Percentiles rank a stretch among this genome's conserved stretches.
phyloP scores from a whole-genome alignment of 1,140 invertebrate genomes.

The Drosophila repleta region DNA sequence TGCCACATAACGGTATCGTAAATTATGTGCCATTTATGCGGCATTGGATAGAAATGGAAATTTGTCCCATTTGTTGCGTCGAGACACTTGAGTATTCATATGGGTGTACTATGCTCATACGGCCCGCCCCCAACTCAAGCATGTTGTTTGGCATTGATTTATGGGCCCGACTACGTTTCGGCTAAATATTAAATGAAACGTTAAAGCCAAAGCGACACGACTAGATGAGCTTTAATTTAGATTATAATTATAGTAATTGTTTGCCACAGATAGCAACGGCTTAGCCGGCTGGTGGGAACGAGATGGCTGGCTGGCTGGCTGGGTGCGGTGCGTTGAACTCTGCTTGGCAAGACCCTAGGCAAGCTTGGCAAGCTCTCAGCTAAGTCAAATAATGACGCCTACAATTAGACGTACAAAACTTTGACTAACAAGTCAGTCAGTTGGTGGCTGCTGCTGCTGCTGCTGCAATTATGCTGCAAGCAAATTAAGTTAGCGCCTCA shows the following conservation, averaged over 20 bases:
- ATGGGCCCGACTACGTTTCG: constrained; percentile 63
- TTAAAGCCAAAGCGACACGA: constrained; percentile 47
- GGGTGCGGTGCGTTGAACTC: constrained; percentile 28
- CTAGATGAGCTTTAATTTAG: constrained; percentile 50
- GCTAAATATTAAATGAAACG: constrained; percentile 78
- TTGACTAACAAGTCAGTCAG: constrained; percentile 57
- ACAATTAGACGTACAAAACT: constrained; percentile 71
- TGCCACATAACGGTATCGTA: constrained; percentile 75
- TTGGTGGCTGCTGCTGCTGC: constrained; percentile 14
- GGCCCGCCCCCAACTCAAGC: constrained; percentile 8
- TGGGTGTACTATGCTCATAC: constrained; percentile 33
- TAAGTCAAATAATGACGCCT: constrained; percentile 69
- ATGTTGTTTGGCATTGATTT: constrained; percentile 77
- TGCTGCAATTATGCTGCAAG: constrained; percentile 65
- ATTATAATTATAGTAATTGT: constrained; percentile 54
- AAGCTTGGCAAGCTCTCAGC: constrained; percentile 11
- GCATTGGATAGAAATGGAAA: constrained; percentile 82
- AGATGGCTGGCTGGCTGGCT: neutral
- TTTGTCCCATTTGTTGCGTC: constrained; percentile 80
- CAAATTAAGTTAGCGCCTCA: constrained; percentile 68
- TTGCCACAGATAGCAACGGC: constrained; percentile 11
- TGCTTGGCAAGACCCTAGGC: constrained; percentile 10
- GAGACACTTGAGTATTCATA: constrained; percentile 81
- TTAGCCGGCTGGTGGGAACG: too few relatives aligned
- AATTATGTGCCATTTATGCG: constrained; percentile 81